phyloP scores from a whole-genome alignment of 1,140 invertebrate species.

The Drosophila mayri region DNA sequence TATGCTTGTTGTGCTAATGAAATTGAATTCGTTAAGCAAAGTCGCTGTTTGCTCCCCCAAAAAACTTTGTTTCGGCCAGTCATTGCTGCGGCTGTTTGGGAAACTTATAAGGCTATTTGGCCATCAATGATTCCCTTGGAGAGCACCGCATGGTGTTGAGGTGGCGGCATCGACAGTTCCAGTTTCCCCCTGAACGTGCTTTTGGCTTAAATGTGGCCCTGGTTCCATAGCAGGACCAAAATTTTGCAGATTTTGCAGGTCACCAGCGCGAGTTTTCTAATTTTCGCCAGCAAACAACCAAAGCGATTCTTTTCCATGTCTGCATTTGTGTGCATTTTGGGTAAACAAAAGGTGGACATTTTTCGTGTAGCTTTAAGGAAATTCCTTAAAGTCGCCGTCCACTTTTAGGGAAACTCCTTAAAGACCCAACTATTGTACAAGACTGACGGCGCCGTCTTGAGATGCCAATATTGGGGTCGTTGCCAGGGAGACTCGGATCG shows the following conservation, averaged over 20 bases:
- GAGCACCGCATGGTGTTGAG: background rate
- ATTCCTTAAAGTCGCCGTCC: background rate
- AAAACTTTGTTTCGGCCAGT: slow-evolving; percentile 28
- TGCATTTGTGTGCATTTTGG: background rate
- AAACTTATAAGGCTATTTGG: slow-evolving; percentile 30
- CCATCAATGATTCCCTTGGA: background rate
- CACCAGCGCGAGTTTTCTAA: slow-evolving; percentile 8
- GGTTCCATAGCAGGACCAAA: background rate
- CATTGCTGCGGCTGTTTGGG: slow-evolving; percentile 1
- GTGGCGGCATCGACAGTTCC: background rate
- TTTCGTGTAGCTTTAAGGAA: background rate
- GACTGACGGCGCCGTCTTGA: background rate
- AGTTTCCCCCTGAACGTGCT: background rate
- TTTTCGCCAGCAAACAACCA: slow-evolving; percentile 18
- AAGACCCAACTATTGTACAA: background rate
- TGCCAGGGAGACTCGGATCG: background rate
- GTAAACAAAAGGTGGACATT: background rate
- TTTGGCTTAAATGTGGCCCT: background rate
- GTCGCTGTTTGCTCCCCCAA: slow-evolving; percentile 15
- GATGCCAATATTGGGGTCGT: background rate
- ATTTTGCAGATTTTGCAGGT: background rate
- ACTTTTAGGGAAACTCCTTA: background rate
- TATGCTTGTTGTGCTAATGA: slow-evolving; percentile 42
- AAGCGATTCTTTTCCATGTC: background rate
- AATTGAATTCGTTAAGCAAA: slow-evolving; percentile 49